Conservation (phyloP, 2,888 invertebrate species). For the Agrilus cyanescens region DNA sequence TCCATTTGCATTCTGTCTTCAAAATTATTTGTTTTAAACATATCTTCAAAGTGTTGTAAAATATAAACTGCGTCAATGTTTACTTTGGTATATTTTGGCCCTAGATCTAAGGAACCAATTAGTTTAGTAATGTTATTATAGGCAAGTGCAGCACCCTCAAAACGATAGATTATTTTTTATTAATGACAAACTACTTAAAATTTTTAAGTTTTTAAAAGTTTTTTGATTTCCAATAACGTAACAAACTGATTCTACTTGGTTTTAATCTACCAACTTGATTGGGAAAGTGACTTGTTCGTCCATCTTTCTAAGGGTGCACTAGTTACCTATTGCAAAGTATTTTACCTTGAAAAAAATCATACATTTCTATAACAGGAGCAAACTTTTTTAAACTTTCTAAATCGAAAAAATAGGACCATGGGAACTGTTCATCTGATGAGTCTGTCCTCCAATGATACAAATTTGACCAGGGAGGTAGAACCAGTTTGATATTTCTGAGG, state of each 20-base stretch:
- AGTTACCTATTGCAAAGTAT: not conserved
- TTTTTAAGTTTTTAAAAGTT: too few species aligned
- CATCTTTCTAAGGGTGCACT: too few species aligned
- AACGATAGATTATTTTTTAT: too few species aligned
- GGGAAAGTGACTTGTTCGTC: too few species aligned
- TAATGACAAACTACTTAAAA: too few species aligned
- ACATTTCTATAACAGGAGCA: conserved; percentile 78
- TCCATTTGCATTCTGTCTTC: conserved; percentile 65
- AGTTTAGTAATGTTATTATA: not conserved
- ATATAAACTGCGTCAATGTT: conserved; percentile 66
- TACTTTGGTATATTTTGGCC: conserved; percentile 31
- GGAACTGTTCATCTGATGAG: conserved; percentile 46
- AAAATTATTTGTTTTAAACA: conserved; percentile 72
- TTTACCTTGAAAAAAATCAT: conserved; percentile 60
- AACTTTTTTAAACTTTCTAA: conserved; percentile 61
- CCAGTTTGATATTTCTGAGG: conserved; percentile 47
- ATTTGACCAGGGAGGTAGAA: conserved; percentile 86
- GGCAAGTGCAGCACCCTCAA: too few species aligned
- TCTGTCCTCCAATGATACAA: conserved; percentile 77
- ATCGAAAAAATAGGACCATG: conserved; percentile 84
- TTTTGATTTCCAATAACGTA: too few species aligned
- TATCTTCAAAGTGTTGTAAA: conserved; percentile 74
- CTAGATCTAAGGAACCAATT: conserved; percentile 31
- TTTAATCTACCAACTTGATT: too few species aligned
- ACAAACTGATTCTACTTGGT: too few species aligned